Evolutionary conservation across 1,140 invertebrate genomes (phyloP), one percentile per base, ranked within the genome.

Genomic region (Drosophila neocordata): DNA sequence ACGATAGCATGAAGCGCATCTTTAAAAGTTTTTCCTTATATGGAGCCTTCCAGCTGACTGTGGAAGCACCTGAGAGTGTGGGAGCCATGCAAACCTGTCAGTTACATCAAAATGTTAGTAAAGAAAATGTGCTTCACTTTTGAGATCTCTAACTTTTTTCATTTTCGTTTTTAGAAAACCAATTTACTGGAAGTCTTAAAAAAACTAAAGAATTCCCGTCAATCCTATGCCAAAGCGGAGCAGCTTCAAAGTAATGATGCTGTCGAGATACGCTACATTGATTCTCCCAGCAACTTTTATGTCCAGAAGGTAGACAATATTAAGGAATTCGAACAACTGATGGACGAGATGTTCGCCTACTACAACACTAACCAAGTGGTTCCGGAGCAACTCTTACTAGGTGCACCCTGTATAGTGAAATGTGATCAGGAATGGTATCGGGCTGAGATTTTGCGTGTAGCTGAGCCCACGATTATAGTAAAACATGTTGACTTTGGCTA

Each of bases 391-490:
- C 67, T 95, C 0, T 90, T 92, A 13, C 59, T 92, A 24, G 95
- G 94, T 5, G 92, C 94, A 37, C 94, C 95, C 0, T 97, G 96
- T 88, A 94, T 95, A 79, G 96, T 96, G 0, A 92, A 95, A 37
- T 97, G 94, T 72, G 94, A 94, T 71, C 93, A 93, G 69, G 96
- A 97, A 57, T 97, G 96, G 95, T 97, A 96, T 83, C 92, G 95
- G 56, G 95, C 95, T 6, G 93, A 94, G 76, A 93, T 96, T 6
- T 79, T 93, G 13, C 77, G 87, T 0, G 77, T 79, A 2, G 78
- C 90, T 18, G 74, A 77, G n/a, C 65, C 65, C 1, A 77, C 89
- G 9, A 85, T 90, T 41, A 79, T 90, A 53, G 88, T 91, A 6
- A 80, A 90, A 1, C 90, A 91, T 91, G 94, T 97, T 0, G 96